Base-by-base conservation (phyloP, 2,113 vertebrate species). In the Hippoglossus stenolepis region DNA sequence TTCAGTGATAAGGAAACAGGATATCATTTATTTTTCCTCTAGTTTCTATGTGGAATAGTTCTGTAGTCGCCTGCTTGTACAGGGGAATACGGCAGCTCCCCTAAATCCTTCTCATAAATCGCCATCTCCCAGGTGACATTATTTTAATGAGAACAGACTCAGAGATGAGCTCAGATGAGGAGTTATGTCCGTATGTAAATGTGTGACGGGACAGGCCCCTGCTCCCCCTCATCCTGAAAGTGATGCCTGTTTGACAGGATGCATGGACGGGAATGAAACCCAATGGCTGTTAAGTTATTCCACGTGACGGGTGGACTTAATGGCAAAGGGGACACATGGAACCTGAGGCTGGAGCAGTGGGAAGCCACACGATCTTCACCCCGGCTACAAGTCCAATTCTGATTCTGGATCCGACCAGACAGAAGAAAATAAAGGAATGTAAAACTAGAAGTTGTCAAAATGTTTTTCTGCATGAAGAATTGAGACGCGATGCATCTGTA, bases 1-100 rank as follows among this genome's bases (percentile, higher is more conserved):
- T 70, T 51, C 0, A 2, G 24, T 65, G 89, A 89, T 89, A 88
- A 88, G 86, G n/a, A 65, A 31, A 75, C 11, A 60, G 57, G 13
- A 61, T 61, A 81, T 65, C 56, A 13, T 64, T 57, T 31, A 31
- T 7, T 7, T 7, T 31, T 7, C 31, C 31, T 7, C 31, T 31
- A 31, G 0, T 7, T 31, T 68, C 26, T 51, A n/a, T 65, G 5
- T 67, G 53, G 40, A 73, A 58, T 21, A 54, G 21, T 40, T 75
- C 24, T 28, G 57, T 49, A 65, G 24, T 73, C 65, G 35, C 59
- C 31, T 54, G 20, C 47, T 73, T 59, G 76, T 56, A 70, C 47
- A 28, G 43, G 10, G 38, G 8, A 38, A 65, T 70, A 2, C 20
- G 57, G 24, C 49, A 79, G 62, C 57, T 58, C 20, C 43, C 4